phyloP scores from a whole-genome alignment of 2,113 vertebrate species.

The Chaenocephalus aceratus region DNA sequence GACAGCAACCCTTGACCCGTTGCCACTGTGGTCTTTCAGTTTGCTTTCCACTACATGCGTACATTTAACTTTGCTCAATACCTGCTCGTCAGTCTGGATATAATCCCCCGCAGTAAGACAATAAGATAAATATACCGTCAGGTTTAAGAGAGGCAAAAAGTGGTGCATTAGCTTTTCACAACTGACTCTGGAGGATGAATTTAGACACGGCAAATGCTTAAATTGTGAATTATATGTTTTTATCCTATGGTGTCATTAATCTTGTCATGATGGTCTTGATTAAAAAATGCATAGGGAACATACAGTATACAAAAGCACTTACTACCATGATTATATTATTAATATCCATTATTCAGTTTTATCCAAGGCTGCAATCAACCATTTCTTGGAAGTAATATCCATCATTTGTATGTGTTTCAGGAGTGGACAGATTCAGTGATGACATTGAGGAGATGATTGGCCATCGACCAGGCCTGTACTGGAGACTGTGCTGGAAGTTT shows the following conservation, averaged over 20 bases:
- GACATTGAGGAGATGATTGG: conserved; percentile 93
- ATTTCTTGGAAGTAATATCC: neutral
- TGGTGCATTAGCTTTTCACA: neutral
- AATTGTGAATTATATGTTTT: too few relatives aligned
- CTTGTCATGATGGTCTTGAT: neutral
- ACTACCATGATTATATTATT: neutral
- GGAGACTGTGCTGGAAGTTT: conserved; percentile 94
- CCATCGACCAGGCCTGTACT: conserved; percentile 88
- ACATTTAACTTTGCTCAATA: conserved; percentile 41
- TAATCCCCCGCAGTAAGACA: conserved; percentile 39
- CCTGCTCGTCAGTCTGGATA: conserved; percentile 60
- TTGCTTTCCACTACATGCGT: conserved; percentile 41
- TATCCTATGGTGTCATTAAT: too few relatives aligned
- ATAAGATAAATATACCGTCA: neutral
- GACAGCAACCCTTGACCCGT: conserved; percentile 65
- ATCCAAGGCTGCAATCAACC: neutral
- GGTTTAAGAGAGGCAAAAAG: conserved; percentile 4
- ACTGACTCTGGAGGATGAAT: neutral
- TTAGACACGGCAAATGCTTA: neutral
- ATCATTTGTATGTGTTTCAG: conserved; percentile 71
- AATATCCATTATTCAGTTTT: neutral
- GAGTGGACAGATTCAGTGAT: conserved; percentile 91
- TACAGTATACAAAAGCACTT: neutral
- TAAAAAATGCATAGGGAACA: neutral
- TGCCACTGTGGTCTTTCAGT: conserved; percentile 65